Conservation (phyloP, 23 tunicate species). For the Clavelina lepadiformis region DNA sequence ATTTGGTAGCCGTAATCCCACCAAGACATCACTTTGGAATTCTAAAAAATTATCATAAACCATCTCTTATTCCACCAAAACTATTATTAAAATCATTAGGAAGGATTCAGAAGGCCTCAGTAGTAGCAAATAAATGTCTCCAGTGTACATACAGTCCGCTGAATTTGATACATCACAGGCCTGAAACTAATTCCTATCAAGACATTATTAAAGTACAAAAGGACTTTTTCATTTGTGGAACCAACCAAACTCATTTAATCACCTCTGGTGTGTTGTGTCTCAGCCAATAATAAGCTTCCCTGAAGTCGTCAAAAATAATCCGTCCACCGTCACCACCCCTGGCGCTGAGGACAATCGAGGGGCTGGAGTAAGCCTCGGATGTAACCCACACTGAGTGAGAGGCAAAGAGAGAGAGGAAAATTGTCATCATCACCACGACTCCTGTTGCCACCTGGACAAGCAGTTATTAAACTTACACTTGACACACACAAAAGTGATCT, state of each 20-base stretch:
- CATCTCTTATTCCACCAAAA: too few relatives aligned
- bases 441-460: slow-evolving; percentile 62
- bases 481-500: too few relatives aligned
- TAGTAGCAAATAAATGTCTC: slow-evolving; percentile 35
- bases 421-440: slow-evolving; percentile 56
- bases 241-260: too few relatives aligned
- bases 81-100: too few relatives aligned
- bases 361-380: slow-evolving; percentile 95
- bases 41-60: slow-evolving; percentile 35
- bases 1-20: slow-evolving; percentile 99
- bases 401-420: slow-evolving; percentile 82
- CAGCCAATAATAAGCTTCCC: slow-evolving; percentile 99
- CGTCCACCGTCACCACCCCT: slow-evolving; percentile 93
- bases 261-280: slow-evolving; percentile 96
- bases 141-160: slow-evolving; percentile 31
- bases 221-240: slow-evolving; percentile 18
- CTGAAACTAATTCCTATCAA: neutral
- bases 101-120: slow-evolving; percentile 49
- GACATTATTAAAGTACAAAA: neutral
- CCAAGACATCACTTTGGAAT: slow-evolving; percentile 99
- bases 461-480: neutral
- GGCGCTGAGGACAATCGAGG: slow-evolving; percentile 95
- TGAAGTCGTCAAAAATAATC: slow-evolving; percentile 95
- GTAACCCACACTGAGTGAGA: slow-evolving; percentile 93
- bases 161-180: slow-evolving; percentile 34